Conservation (phyloP, 2,888 invertebrate genomes). For the Acanthococcus lagerstroemiae region DNA sequence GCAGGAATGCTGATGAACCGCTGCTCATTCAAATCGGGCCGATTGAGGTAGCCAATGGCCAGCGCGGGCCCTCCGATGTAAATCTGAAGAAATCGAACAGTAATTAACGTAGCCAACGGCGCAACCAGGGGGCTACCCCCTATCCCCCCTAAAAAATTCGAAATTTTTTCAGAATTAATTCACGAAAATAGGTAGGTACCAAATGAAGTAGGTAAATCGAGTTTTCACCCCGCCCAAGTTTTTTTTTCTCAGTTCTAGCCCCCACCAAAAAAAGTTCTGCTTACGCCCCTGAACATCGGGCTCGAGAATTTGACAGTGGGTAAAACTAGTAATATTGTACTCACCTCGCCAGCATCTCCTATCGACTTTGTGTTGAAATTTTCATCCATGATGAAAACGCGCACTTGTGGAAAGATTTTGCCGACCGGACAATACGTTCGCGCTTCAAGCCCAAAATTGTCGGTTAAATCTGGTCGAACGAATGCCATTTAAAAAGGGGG, state of each 20-base stretch:
- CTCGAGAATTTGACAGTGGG: background rate
- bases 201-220: no score
- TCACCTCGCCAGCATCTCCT: slow-evolving; percentile 37
- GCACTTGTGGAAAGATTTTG: slow-evolving; percentile 36
- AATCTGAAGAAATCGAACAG: slow-evolving; percentile 32
- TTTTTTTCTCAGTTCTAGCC: no score
- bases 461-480: slow-evolving; percentile 36
- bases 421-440: slow-evolving; percentile 37
- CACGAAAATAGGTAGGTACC: no score
- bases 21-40: slow-evolving; percentile 35
- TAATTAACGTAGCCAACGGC: background rate
- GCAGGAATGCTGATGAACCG: slow-evolving; percentile 36
- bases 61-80: slow-evolving; percentile 38
- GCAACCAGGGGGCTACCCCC: no score
- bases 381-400: slow-evolving; percentile 37
- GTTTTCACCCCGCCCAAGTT: no score
- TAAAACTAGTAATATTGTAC: background rate
- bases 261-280: no score
- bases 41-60: slow-evolving; percentile 38
- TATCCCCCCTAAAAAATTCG: no score
- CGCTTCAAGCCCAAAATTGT: slow-evolving; percentile 27
- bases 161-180: no score
- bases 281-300: background rate
- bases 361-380: slow-evolving; percentile 35
- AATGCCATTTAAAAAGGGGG: background rate